Evolutionary conservation across 1,140 invertebrate genomes (phyloP).

Genomic region (Capitella teleta): DNA sequence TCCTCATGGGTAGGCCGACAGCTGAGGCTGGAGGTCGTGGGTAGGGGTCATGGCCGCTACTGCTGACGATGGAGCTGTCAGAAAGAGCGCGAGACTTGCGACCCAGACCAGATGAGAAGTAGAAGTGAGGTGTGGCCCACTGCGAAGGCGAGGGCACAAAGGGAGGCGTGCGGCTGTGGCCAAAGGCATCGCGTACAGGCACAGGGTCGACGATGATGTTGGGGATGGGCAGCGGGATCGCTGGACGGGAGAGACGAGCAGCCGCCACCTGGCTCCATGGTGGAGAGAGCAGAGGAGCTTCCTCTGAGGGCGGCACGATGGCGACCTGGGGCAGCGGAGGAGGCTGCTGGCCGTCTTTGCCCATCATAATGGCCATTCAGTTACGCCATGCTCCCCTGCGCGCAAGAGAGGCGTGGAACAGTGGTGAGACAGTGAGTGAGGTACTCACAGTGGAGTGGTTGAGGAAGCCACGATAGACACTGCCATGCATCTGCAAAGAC

Average conservation of each 20-base stretch:
- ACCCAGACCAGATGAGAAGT: not conserved
- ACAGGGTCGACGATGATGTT: conserved; percentile 4
- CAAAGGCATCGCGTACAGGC: not conserved
- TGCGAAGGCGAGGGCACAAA: not conserved
- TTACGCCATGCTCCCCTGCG: too few species aligned
- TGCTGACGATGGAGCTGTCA: conserved; percentile 1
- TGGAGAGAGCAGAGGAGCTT: not conserved
- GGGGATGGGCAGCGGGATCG: conserved; percentile 1
- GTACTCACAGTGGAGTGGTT: too few species aligned
- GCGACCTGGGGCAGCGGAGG: not conserved
- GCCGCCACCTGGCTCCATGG: not conserved
- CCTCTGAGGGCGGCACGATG: not conserved
- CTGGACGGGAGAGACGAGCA: not conserved
- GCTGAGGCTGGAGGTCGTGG: not conserved
- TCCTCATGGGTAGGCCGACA: not conserved
- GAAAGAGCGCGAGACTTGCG: conserved; percentile 3
- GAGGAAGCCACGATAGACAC: too few species aligned
- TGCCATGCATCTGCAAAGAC: too few species aligned
- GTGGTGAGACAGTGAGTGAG: too few species aligned
- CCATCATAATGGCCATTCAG: conserved; percentile 7
- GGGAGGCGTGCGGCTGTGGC: conserved; percentile 5
- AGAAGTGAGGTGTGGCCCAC: not conserved
- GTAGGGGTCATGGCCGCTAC: not conserved
- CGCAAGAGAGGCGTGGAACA: too few species aligned
- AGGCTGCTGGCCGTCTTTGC: not conserved